Evolutionary conservation across 2,888 invertebrate species (phyloP).

Genomic region (Drosophila algonquin): DNA sequence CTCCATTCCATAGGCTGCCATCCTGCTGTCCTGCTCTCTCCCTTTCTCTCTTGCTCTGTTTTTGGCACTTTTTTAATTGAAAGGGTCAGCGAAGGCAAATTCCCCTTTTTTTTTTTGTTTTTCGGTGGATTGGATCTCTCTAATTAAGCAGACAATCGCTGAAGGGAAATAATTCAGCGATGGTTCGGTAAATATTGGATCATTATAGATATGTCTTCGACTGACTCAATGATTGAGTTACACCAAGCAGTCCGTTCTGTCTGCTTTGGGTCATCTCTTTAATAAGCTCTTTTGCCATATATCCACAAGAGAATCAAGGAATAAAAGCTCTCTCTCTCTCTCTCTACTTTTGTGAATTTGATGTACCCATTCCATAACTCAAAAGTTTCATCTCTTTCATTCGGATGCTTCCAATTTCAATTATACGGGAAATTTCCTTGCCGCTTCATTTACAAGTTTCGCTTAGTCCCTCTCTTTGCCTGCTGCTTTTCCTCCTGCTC

Average conservation of each 20-base stretch:
- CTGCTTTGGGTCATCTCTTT: too few relatives aligned
- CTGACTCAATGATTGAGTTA: neutral
- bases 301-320: too few relatives aligned
- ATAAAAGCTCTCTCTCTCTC: neutral
- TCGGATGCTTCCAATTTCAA: constrained; percentile 16
- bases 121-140: neutral
- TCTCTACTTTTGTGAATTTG: neutral
- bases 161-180: constrained; percentile 19
- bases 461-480: neutral
- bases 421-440: constrained; percentile 13
- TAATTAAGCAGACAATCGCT: constrained; percentile 45
- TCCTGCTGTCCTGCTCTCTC: constrained; percentile 9
- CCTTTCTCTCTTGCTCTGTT: constrained; percentile 7
- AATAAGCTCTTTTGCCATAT: too few relatives aligned
- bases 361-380: neutral
- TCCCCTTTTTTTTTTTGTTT: too few relatives aligned
- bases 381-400: constrained; percentile 11
- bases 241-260: neutral
- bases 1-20: constrained; percentile 2
- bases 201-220: constrained; percentile 3
- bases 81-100: constrained; percentile 44
- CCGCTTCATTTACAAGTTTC: constrained; percentile 5
- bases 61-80: constrained; percentile 64
- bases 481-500: too few relatives aligned
- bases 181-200: constrained; percentile 26